Evolutionary conservation across 2,888 invertebrate species (phyloP).

Genomic region (Philereme transversata): DNA sequence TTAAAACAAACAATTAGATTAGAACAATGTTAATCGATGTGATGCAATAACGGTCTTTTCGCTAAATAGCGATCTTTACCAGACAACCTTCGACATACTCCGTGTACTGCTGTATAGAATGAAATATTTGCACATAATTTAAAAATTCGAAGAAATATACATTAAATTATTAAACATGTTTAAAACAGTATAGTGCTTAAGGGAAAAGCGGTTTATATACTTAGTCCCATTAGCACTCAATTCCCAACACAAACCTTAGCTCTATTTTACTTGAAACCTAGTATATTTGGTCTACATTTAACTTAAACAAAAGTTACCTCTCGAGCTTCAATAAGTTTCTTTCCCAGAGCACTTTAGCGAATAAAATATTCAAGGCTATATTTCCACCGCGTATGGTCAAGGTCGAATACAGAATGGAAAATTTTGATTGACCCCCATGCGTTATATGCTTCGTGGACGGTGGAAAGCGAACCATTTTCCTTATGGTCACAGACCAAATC

Average conservation of each 20-base stretch:
- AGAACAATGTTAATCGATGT: too few relatives aligned
- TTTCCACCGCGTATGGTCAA: constrained; percentile 49
- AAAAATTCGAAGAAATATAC: too few relatives aligned
- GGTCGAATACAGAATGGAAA: constrained; percentile 60
- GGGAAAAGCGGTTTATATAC: too few relatives aligned
- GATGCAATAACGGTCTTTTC: too few relatives aligned
- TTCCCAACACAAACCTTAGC: neutral
- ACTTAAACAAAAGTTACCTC: constrained; percentile 44
- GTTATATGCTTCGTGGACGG: constrained; percentile 57
- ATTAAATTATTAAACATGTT: too few relatives aligned
- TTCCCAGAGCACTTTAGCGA: constrained; percentile 29
- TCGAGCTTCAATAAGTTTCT: constrained; percentile 24
- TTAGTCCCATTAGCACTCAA: neutral
- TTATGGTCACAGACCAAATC: constrained; percentile 67
- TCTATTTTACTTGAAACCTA: constrained; percentile 11
- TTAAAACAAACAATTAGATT: too few relatives aligned
- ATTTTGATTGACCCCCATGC: constrained; percentile 51
- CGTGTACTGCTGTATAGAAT: too few relatives aligned
- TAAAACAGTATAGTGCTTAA: too few relatives aligned
- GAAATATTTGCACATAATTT: too few relatives aligned
- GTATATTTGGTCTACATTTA: constrained; percentile 28
- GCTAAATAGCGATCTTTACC: too few relatives aligned
- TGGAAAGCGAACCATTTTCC: constrained; percentile 72
- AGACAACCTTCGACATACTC: too few relatives aligned
- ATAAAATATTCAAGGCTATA: constrained; percentile 33